Evolutionary conservation across 2,113 vertebrate species (phyloP).

Genomic region (Lepus timidus): DNA sequence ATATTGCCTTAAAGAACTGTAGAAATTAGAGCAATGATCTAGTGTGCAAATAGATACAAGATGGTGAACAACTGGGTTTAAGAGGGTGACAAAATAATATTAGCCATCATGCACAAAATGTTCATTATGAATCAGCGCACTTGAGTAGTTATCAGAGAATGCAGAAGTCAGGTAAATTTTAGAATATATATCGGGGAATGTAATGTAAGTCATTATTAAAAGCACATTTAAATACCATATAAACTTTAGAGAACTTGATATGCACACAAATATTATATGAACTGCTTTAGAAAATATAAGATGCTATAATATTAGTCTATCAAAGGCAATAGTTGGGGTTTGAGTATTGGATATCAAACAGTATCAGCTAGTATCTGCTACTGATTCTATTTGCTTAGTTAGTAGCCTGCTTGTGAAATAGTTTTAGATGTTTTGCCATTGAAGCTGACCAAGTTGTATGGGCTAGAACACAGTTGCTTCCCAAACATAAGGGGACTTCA

Average conservation of each 20-base stretch:
- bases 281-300: conserved; percentile 26
- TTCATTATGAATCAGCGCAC: conserved; percentile 43
- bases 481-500: too few relatives aligned
- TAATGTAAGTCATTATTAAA: conserved; percentile 43
- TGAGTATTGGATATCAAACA: conserved; percentile 29
- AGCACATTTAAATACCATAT: conserved; percentile 17
- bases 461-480: background rate
- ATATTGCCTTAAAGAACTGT: background rate
- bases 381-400: conserved; percentile 30
- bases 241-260: conserved; percentile 46
- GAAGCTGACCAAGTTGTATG: conserved; percentile 9
- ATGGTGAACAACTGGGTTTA: background rate
- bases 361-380: background rate
- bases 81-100: conserved; percentile 39
- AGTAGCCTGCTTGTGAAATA: conserved; percentile 35
- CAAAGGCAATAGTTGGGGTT: conserved; percentile 7
- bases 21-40: background rate
- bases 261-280: conserved; percentile 1
- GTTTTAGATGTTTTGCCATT: conserved; percentile 24
- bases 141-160: background rate
- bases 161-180: conserved; percentile 32
- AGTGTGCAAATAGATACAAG: background rate
- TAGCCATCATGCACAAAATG: background rate
- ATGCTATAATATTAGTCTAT: background rate
- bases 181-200: conserved; percentile 7